These are phyloP conservation scores for Terebella lapidaria DNA, from an alignment of 2,888 invertebrate species.

Conservation along the genomic window DNA sequence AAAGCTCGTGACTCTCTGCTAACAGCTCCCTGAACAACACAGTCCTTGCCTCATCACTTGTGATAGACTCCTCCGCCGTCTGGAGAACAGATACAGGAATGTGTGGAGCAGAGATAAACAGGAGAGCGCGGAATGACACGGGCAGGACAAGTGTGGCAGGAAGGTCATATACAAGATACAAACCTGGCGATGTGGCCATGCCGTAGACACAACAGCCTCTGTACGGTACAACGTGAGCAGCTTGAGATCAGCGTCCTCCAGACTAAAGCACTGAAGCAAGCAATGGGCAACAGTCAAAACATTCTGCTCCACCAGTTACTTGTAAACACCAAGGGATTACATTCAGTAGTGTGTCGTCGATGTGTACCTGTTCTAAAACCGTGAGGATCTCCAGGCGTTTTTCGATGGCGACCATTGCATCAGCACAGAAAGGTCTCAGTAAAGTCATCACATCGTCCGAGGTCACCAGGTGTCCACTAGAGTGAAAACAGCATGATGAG, in stretches of 20 bases:
- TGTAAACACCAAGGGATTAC: too few species aligned
- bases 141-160: neutral
- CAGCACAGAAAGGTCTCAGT: conserved; percentile 44
- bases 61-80: conserved; percentile 32
- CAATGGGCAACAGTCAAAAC: too few species aligned
- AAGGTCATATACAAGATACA: neutral
- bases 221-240: conserved; percentile 41
- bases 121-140: too few species aligned
- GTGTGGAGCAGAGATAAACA: neutral
- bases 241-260: conserved; percentile 35
- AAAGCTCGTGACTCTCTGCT: conserved; percentile 20
- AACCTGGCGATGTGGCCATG: conserved; percentile 28
- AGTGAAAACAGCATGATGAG: conserved; percentile 3
- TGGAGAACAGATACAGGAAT: conserved; percentile 14
- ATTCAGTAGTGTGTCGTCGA: too few species aligned
- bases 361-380: conserved; percentile 40
- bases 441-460: conserved; percentile 36
- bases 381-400: conserved; percentile 40
- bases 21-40: conserved; percentile 33
- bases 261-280: conserved; percentile 5
- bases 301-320: too few species aligned
- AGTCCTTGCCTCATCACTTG: conserved; percentile 28
- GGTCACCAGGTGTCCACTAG: conserved; percentile 35
- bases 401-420: conserved; percentile 34
- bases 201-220: conserved; percentile 34